phyloP scores from a whole-genome alignment of 2,113 vertebrate species.

The Pristiophorus japonicus region DNA sequence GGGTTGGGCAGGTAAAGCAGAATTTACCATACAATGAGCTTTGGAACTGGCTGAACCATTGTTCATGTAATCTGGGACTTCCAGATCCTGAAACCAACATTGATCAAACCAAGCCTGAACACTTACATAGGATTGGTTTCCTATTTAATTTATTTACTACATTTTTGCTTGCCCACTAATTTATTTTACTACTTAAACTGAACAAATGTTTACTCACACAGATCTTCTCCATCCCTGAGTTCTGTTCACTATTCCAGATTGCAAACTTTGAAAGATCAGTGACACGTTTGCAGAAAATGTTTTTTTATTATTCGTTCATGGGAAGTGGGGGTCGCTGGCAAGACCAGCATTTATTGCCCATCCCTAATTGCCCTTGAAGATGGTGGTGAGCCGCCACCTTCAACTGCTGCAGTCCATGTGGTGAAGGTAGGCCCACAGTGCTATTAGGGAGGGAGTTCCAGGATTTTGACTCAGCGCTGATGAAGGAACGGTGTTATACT shows the following conservation, averaged over 20 bases:
- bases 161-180: not conserved
- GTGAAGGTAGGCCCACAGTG: too few relatives aligned
- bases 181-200: not conserved
- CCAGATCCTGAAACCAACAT: not conserved
- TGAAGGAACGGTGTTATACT: too few relatives aligned
- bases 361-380: too few relatives aligned
- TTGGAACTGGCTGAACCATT: not conserved
- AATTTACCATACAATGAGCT: not conserved
- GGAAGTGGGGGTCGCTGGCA: too few relatives aligned
- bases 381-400: too few relatives aligned
- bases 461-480: too few relatives aligned
- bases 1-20: not conserved
- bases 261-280: not conserved
- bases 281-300: not conserved
- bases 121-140: not conserved
- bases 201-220: not conserved
- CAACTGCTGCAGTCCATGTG: too few relatives aligned
- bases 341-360: too few relatives aligned
- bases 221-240: not conserved
- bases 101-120: not conserved
- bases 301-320: too few relatives aligned
- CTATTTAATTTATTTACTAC: not conserved
- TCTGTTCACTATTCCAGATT: not conserved
- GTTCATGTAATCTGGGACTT: not conserved
- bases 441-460: too few relatives aligned